These are phyloP conservation scores for Matsumurasca onukii DNA, from an alignment of 1,140 invertebrate genomes.

Conservation along the genomic window DNA sequence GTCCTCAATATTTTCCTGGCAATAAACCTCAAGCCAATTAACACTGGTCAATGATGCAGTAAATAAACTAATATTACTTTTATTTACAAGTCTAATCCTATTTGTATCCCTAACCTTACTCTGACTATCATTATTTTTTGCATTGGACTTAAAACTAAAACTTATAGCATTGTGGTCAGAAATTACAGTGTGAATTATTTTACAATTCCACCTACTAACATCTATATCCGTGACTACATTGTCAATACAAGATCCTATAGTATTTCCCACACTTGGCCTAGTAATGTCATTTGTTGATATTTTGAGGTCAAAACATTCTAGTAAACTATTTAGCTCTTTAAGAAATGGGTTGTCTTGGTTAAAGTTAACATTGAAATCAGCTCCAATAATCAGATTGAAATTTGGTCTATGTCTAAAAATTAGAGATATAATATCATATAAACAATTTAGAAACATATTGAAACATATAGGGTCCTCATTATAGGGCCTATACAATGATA, in stretches of 20 bases:
- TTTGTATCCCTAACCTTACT: neutral
- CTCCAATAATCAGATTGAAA: neutral
- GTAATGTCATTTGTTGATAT: neutral
- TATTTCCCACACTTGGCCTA: neutral
- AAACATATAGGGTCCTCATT: conserved; percentile 1
- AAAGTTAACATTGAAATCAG: neutral
- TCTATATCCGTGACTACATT: conserved; percentile 4
- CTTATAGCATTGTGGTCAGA: too few species aligned
- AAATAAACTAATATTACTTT: neutral
- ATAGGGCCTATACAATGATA: neutral
- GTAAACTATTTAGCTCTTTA: neutral
- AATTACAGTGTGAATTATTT: neutral
- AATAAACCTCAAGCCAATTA: neutral
- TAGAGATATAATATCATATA: neutral
- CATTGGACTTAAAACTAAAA: neutral
- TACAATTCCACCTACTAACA: neutral
- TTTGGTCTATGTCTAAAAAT: conserved; percentile 1
- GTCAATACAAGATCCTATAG: too few species aligned
- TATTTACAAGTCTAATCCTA: neutral
- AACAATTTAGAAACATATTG: neutral
- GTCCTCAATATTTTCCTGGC: neutral
- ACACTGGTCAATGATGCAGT: neutral
- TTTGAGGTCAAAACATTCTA: neutral
- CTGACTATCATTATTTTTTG: neutral
- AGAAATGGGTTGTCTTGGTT: too few species aligned